phyloP scores from a whole-genome alignment of 2,797 vertebrate genomes.

The Lagorchestes hirsutus region DNA sequence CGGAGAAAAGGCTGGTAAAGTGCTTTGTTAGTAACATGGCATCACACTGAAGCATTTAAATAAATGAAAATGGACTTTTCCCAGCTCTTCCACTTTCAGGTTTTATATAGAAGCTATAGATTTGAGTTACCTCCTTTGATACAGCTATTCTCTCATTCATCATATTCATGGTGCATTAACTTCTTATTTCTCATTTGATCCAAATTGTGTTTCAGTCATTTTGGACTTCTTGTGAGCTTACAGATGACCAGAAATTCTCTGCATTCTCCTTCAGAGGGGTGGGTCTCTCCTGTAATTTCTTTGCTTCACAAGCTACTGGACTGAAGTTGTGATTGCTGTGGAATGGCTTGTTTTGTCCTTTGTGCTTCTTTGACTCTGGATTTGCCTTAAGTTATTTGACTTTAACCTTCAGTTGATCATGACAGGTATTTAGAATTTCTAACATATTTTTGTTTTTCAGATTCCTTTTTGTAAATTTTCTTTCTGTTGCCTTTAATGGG shows the following conservation, averaged over 20 bases:
- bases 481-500: neutral
- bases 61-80: neutral
- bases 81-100: neutral
- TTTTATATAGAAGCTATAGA: neutral
- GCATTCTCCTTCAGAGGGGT: neutral
- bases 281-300: neutral
- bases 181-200: neutral
- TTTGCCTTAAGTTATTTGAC: neutral
- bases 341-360: neutral
- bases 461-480: neutral
- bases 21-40: neutral
- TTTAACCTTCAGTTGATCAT: neutral
- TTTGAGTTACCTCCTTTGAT: neutral
- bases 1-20: neutral
- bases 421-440: neutral
- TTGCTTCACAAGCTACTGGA: neutral
- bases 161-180: neutral
- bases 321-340: neutral
- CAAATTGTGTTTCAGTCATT: neutral
- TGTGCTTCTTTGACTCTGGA: neutral
- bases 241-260: neutral
- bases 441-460: neutral
- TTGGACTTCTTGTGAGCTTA: neutral
- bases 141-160: neutral
- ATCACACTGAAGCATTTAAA: neutral